Percentiles rank a stretch among this genome's conserved stretches.
Conservation (phyloP, 1,140 invertebrate species). For the Drosophila punjabiensis region DNA sequence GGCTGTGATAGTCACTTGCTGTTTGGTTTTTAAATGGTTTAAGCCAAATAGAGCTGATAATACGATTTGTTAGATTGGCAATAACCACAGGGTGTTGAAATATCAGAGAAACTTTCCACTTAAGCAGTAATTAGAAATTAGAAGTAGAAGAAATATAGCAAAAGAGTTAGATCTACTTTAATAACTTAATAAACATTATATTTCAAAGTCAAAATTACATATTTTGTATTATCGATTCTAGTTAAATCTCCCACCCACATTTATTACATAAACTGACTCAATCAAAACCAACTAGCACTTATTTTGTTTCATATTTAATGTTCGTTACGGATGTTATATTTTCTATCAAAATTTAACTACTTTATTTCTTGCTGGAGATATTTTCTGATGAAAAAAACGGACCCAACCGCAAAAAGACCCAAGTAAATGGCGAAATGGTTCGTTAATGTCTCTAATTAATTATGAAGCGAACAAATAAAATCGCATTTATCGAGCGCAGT, state of each 20-base stretch:
- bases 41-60: neutral
- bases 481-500: constrained; percentile 47
- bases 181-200: no score
- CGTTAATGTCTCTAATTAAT: constrained; percentile 76
- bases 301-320: neutral
- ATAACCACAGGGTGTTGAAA: neutral
- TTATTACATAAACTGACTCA: no score
- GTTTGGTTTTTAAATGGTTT: neutral
- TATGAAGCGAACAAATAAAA: constrained; percentile 50
- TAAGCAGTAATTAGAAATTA: neutral
- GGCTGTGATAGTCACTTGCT: constrained; percentile 7
- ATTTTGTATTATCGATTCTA: no score
- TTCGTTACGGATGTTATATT: neutral
- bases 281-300: neutral
- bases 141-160: neutral
- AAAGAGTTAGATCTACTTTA: no score
- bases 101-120: neutral
- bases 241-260: no score
- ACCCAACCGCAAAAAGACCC: constrained; percentile 49
- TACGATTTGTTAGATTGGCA: neutral
- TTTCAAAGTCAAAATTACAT: no score
- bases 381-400: constrained; percentile 18
- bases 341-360: neutral
- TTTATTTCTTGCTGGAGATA: constrained; percentile 2
- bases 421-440: constrained; percentile 73